Evolutionary conservation across 1,140 invertebrate genomes (phyloP).

Genomic region (Euura lappo): DNA sequence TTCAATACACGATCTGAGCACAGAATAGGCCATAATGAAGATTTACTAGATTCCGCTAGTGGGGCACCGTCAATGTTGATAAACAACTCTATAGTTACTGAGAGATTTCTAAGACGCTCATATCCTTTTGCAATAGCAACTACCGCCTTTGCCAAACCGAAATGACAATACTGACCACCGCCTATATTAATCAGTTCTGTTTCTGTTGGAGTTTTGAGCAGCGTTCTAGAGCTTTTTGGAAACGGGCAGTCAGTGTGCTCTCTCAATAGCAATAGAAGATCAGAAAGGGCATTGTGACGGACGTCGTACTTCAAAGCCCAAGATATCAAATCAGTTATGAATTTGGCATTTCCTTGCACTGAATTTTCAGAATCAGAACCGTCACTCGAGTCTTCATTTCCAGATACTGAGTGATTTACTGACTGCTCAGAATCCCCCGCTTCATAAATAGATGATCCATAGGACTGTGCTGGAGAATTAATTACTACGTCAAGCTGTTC

Average conservation of each 20-base stretch:
- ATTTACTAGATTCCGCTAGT: slow-evolving; percentile 22
- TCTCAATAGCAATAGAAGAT: background rate
- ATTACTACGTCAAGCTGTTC: too few relatives aligned
- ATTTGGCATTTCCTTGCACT: background rate
- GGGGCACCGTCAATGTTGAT: slow-evolving; percentile 29
- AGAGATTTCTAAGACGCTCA: background rate
- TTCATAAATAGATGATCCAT: too few relatives aligned
- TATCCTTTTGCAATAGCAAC: background rate
- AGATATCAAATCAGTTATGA: background rate
- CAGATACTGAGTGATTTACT: too few relatives aligned
- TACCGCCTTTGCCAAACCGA: background rate
- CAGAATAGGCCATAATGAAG: slow-evolving; percentile 29
- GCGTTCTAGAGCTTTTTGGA: background rate
- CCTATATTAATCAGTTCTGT: background rate
- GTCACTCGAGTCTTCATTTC: too few relatives aligned
- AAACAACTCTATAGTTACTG: slow-evolving; percentile 14
- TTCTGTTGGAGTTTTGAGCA: slow-evolving; percentile 9
- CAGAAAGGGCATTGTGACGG: background rate
- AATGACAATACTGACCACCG: slow-evolving; percentile 14
- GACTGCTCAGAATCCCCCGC: too few relatives aligned
- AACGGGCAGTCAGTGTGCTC: slow-evolving; percentile 3
- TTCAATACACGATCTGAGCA: slow-evolving; percentile 18
- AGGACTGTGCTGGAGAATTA: too few relatives aligned
- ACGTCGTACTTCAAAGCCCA: slow-evolving; percentile 10
- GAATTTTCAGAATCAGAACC: too few relatives aligned